Evolutionary conservation across 2,113 vertebrate species (phyloP).

Genomic region (Halichoeres trimaculatus): DNA sequence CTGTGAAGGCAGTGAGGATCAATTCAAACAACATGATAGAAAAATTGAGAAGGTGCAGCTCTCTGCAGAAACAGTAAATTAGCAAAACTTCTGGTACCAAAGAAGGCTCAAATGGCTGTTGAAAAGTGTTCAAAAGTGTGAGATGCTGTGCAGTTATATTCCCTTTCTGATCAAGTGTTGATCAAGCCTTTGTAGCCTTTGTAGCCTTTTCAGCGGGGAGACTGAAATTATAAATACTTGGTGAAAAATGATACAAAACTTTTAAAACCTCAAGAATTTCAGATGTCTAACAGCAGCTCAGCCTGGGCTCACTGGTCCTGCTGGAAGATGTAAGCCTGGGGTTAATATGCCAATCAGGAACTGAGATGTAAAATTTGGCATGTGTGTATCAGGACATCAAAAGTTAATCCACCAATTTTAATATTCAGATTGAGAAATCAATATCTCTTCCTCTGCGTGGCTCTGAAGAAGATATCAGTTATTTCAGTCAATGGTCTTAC

Average conservation of each 20-base stretch:
- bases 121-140: no score
- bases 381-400: not conserved
- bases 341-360: not conserved
- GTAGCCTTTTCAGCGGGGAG: not conserved
- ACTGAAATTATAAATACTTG: no score
- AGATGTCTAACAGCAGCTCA: not conserved
- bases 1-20: not conserved
- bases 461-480: not conserved
- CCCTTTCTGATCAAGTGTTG: not conserved
- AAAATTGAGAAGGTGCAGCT: not conserved
- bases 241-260: slow-evolving; percentile 18
- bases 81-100: not conserved
- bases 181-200: not conserved
- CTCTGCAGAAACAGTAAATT: not conserved
- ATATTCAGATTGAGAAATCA: not conserved
- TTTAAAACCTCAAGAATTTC: slow-evolving; percentile 18
- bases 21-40: not conserved
- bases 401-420: not conserved
- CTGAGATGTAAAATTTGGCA: not conserved
- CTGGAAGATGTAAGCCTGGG: not conserved
- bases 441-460: not conserved
- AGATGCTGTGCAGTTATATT: not conserved
- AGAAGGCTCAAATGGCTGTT: not conserved
- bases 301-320: not conserved
- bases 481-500: not conserved